These are phyloP conservation scores for Choristoneura rosaceana DNA, from an alignment of 2,888 invertebrate genomes.

Conservation along the genomic window DNA sequence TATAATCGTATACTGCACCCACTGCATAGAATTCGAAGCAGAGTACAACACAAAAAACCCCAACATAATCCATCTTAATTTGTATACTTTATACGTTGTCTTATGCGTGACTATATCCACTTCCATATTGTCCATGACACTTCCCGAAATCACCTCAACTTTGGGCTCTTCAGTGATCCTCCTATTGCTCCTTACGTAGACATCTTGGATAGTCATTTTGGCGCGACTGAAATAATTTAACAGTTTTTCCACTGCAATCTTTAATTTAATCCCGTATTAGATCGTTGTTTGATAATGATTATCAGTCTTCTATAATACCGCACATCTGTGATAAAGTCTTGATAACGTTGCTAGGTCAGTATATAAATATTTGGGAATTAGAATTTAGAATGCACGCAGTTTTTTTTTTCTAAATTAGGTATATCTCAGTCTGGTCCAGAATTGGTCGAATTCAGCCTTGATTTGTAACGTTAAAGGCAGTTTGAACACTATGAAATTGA, in stretches of 20 bases:
- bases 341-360: constrained; percentile 7
- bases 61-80: constrained; percentile 92
- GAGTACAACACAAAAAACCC: constrained; percentile 94
- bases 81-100: constrained; percentile 85
- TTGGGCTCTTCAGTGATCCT: constrained; percentile 49
- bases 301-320: constrained; percentile 18
- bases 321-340: background rate
- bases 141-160: constrained; percentile 56
- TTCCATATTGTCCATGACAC: constrained; percentile 61
- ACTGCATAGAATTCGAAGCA: constrained; percentile 96
- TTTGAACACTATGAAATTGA: constrained; percentile 27
- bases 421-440: background rate
- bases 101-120: constrained; percentile 46
- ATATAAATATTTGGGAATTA: background rate
- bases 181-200: background rate
- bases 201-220: constrained; percentile 28
- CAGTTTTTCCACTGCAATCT: background rate
- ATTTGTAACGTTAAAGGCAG: constrained; percentile 7
- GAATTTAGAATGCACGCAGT: background rate
- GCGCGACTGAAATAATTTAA: background rate
- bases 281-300: constrained; percentile 22
- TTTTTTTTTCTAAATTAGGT: background rate
- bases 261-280: constrained; percentile 4
- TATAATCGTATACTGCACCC: constrained; percentile 98
- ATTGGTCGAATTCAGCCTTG: constrained; percentile 27